Percentiles rank a stretch among this genome's conserved stretches.
phyloP scores from a whole-genome alignment of 2,797 vertebrate genomes.

The Psittacula echo region DNA sequence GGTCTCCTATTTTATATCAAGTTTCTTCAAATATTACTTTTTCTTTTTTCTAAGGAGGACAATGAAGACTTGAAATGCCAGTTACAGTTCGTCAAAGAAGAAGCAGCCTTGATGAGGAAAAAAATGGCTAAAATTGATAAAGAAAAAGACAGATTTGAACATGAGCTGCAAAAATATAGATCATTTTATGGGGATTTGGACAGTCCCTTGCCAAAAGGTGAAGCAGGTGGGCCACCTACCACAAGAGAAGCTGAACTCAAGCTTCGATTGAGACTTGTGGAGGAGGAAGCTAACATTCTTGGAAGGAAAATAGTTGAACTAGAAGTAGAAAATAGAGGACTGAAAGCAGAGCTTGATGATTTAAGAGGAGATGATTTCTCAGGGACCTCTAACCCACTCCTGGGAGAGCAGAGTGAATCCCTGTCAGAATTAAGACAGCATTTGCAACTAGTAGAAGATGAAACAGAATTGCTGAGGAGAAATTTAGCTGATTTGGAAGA shows the following conservation, averaged over 20 bases:
- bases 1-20: not conserved
- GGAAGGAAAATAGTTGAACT: conserved; percentile 98
- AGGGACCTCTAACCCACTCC: conserved; percentile 82
- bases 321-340: conserved; percentile 96
- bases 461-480: conserved; percentile 93
- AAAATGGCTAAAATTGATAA: conserved; percentile 99
- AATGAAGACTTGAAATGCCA: conserved; percentile 97
- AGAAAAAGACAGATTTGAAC: conserved; percentile 95
- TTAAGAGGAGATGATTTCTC: conserved; percentile 93
- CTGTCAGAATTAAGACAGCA: conserved; percentile 95
- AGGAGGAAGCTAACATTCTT: conserved; percentile 98
- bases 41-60: conserved; percentile 85
- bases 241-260: conserved; percentile 97
- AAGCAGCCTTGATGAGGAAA: conserved; percentile 95
- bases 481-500: conserved; percentile 96
- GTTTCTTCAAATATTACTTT: not conserved
- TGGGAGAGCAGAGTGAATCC: conserved; percentile 92
- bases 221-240: conserved; percentile 94
- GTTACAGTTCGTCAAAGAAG: conserved; percentile 96
- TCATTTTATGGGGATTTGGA: conserved; percentile 98
- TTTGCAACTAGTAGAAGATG: conserved; percentile 96
- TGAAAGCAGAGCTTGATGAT: conserved; percentile 97
- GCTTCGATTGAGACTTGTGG: conserved; percentile 92
- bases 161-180: conserved; percentile 95
- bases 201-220: conserved; percentile 96